A percentile compares a stretch with the other conserved stretches of the same genome.
Evolutionary conservation across 2,797 vertebrate species (phyloP).

Genomic region (Poecilia gillii): DNA sequence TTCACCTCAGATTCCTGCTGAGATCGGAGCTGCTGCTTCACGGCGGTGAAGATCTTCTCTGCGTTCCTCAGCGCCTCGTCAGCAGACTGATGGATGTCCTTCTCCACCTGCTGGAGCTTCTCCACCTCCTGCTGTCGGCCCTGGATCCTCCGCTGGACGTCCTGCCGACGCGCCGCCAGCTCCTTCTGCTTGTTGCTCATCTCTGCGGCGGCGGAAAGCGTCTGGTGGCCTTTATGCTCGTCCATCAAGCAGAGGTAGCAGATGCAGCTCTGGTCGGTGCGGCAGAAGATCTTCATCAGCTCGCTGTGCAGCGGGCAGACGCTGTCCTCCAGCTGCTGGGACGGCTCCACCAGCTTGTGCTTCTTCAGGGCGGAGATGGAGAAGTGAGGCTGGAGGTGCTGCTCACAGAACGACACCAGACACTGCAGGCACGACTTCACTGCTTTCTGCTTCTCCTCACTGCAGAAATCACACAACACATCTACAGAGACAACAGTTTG

Average conservation of each 20-base stretch:
- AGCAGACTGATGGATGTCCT: not conserved
- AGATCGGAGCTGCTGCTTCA: slow-evolving; percentile 19
- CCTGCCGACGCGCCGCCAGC: not conserved
- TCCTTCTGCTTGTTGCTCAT: slow-evolving; percentile 17
- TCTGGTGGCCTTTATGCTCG: slow-evolving; percentile 25
- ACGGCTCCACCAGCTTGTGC: slow-evolving; percentile 30
- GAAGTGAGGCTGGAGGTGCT: slow-evolving; percentile 23
- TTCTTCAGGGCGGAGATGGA: not conserved
- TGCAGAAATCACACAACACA: slow-evolving; percentile 33
- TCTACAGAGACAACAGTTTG: slow-evolving; percentile 7
- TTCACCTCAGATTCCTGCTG: slow-evolving; percentile 18
- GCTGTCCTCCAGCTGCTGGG: slow-evolving; percentile 8
- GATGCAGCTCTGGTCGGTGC: slow-evolving; percentile 42
- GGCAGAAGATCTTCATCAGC: slow-evolving; percentile 52
- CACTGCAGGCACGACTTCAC: slow-evolving; percentile 22
- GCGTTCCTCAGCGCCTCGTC: not conserved
- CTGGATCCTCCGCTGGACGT: slow-evolving; percentile 22
- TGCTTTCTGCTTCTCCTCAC: not conserved
- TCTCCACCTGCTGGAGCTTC: not conserved
- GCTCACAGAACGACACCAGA: slow-evolving; percentile 27
- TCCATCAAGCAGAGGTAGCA: slow-evolving; percentile 45
- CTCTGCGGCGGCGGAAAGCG: slow-evolving; percentile 26
- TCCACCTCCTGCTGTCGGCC: slow-evolving; percentile 11
- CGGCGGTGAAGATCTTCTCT: not conserved
- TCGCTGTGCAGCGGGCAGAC: slow-evolving; percentile 37